phyloP scores from a whole-genome alignment of 2,888 invertebrate species.

The Linnaemya tessellans region DNA sequence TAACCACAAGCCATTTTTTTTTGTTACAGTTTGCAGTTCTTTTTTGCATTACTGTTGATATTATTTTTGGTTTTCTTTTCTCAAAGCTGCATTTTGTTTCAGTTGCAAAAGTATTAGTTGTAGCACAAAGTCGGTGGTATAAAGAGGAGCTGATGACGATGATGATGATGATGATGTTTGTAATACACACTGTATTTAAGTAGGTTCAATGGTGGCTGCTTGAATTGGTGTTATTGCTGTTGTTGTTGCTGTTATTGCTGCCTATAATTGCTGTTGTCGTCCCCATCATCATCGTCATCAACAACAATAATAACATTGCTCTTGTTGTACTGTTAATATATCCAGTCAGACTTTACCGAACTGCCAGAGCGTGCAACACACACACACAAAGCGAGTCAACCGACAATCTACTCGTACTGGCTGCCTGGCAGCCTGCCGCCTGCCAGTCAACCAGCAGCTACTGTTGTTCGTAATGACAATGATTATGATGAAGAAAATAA shows the following conservation, averaged over 20 bases:
- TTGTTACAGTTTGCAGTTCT: slow-evolving; percentile 27
- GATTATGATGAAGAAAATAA: slow-evolving; percentile 74
- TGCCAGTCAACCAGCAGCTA: slow-evolving; percentile 74
- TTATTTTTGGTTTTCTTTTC: not conserved
- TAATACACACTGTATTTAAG: not conserved
- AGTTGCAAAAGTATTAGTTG: slow-evolving; percentile 36
- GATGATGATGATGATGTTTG: slow-evolving; percentile 45
- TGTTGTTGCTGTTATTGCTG: slow-evolving; percentile 15
- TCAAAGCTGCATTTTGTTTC: not conserved
- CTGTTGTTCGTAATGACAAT: slow-evolving; percentile 73
- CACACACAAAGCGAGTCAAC: slow-evolving; percentile 36
- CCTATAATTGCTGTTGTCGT: slow-evolving; percentile 62
- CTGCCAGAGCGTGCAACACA: slow-evolving; percentile 6
- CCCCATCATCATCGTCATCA: slow-evolving; percentile 41
- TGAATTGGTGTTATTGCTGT: slow-evolving; percentile 7
- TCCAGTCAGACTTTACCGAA: slow-evolving; percentile 30
- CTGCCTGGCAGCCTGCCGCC: slow-evolving; percentile 74
- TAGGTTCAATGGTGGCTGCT: slow-evolving; percentile 26
- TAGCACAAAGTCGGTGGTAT: slow-evolving; percentile 8
- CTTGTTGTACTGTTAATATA: slow-evolving; percentile 57
- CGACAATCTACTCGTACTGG: slow-evolving; percentile 43
- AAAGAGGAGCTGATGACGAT: slow-evolving; percentile 22
- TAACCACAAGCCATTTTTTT: slow-evolving; percentile 62
- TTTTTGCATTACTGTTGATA: not conserved
- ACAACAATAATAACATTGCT: slow-evolving; percentile 34